Percentiles rank a stretch among this genome's conserved stretches.
Evolutionary conservation across 2,113 vertebrate species (phyloP).

Genomic region (Octodon degus): DNA sequence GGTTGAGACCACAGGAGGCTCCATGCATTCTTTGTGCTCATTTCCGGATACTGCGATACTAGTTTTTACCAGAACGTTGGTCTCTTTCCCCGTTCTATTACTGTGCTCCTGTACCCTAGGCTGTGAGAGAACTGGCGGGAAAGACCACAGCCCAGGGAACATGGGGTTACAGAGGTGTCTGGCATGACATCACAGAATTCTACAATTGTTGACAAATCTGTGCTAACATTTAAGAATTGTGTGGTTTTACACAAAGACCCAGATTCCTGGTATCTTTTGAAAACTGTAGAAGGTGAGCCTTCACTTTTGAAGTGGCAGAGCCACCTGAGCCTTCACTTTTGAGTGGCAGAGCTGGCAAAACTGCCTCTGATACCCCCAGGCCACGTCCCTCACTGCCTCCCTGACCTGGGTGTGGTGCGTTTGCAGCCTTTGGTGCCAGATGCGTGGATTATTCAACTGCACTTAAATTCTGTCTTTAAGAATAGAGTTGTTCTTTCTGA

Average conservation of each 20-base stretch:
- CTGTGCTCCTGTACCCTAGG: not conserved
- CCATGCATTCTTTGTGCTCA: not conserved
- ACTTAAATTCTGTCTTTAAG: conserved; percentile 49
- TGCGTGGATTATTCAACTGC: not conserved
- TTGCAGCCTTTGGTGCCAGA: not conserved
- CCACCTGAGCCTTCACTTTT: not conserved
- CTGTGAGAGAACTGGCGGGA: not conserved
- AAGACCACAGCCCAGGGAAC: not conserved
- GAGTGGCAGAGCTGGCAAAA: not conserved
- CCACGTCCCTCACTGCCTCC: not conserved
- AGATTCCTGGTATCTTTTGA: conserved; percentile 40
- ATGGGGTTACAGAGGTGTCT: not conserved
- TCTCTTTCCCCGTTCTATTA: not conserved
- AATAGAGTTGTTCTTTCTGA: not conserved
- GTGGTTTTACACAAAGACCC: conserved; percentile 8
- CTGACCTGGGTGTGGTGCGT: not conserved
- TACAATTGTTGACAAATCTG: not conserved
- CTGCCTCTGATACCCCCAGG: not conserved
- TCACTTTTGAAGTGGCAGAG: not conserved
- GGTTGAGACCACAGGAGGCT: not conserved
- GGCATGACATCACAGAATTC: not conserved
- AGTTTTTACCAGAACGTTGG: not conserved
- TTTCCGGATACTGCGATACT: not conserved
- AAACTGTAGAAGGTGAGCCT: not conserved
- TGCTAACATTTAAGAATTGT: conserved; percentile 19